These are phyloP conservation scores for Drosophila maculinotata DNA, from an alignment of 2,888 invertebrate species.

Conservation along the genomic window DNA sequence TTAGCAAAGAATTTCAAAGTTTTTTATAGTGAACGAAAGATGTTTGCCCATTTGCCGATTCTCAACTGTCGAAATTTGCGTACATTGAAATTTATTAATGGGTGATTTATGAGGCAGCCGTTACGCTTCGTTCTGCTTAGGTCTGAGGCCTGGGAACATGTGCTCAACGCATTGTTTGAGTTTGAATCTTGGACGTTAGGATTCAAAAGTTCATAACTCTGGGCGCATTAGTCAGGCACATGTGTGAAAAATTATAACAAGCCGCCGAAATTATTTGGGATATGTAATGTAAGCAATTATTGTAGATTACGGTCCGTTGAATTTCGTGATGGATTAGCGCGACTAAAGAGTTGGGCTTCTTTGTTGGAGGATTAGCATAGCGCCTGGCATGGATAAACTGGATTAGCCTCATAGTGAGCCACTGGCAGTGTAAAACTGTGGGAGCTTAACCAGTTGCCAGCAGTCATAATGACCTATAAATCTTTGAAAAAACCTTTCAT, in stretches of 20 bases:
- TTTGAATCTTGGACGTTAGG: conserved; percentile 61
- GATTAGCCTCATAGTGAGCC: conserved; percentile 10
- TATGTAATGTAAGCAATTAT: conserved; percentile 15
- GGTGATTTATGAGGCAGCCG: conserved; percentile 65
- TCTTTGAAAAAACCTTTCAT: conserved; percentile 5
- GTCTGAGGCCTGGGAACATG: conserved; percentile 56
- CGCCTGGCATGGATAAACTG: conserved; percentile 11
- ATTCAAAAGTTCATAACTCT: conserved; percentile 56
- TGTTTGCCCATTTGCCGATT: conserved; percentile 24
- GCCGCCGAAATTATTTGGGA: conserved; percentile 33
- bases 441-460: conserved; percentile 1
- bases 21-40: conserved; percentile 36
- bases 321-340: conserved; percentile 44
- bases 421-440: background rate
- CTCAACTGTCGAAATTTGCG: conserved; percentile 57
- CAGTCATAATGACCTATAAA: no score
- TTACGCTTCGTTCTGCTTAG: conserved; percentile 23
- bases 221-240: conserved; percentile 49
- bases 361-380: background rate
- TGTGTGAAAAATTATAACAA: conserved; percentile 54
- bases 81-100: conserved; percentile 71
- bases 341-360: conserved; percentile 14
- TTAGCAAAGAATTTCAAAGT: conserved; percentile 68
- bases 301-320: conserved; percentile 3
- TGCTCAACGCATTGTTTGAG: conserved; percentile 35